Evolutionary conservation across 1,140 invertebrate species (phyloP).

Genomic region (Antheraea mylitta): DNA sequence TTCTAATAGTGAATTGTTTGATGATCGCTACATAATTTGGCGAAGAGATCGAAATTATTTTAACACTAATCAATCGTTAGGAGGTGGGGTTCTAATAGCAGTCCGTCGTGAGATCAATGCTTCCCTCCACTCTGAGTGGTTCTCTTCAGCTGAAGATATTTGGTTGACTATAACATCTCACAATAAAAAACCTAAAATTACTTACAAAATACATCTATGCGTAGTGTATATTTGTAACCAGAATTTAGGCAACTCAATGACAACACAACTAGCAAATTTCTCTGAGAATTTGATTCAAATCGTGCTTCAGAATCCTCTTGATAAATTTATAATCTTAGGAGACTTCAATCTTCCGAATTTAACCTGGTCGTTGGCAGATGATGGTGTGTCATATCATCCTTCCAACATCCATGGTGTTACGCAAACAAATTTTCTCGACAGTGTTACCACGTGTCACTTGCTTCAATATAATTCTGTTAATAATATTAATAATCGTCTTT

Average conservation of each 20-base stretch:
- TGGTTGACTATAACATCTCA: not conserved
- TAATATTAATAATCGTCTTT: constrained; percentile 2
- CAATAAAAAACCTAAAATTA: constrained; percentile 7
- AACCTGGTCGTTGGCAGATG: constrained; percentile 3
- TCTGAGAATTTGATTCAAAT: not conserved
- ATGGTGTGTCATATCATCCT: constrained; percentile 10
- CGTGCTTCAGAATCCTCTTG: constrained; percentile 4
- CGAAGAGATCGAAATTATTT: too few relatives aligned
- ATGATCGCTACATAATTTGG: too few relatives aligned
- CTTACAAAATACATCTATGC: constrained; percentile 12
- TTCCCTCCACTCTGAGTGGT: constrained; percentile 8
- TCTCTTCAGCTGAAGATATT: constrained; percentile 13
- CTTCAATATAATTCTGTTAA: not conserved
- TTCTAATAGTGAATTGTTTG: too few relatives aligned
- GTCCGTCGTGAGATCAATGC: too few relatives aligned
- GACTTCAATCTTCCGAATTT: constrained; percentile 13
- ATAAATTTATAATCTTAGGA: constrained; percentile 12
- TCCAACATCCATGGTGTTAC: not conserved
- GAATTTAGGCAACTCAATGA: constrained; percentile 11
- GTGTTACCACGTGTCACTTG: constrained; percentile 8
- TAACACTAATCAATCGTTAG: too few relatives aligned
- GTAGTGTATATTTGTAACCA: not conserved
- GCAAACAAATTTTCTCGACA: constrained; percentile 11
- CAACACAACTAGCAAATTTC: constrained; percentile 4
- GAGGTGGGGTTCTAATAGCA: too few relatives aligned